Base-by-base conservation (phyloP, 2,797 vertebrate species). In the Uromys caudimaculatus region DNA sequence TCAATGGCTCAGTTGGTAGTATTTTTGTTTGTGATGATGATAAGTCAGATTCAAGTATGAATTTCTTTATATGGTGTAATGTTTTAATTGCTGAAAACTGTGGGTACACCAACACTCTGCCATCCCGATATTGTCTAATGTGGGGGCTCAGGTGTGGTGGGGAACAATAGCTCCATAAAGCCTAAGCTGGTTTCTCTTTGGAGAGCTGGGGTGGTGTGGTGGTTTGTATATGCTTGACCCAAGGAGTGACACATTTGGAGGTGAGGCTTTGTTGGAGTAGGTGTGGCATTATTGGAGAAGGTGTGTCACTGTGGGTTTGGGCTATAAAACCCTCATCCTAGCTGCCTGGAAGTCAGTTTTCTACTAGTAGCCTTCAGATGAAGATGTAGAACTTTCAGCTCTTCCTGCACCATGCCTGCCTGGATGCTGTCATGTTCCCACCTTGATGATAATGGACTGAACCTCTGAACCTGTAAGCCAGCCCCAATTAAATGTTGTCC, bases 11-110 rank as follows among this genome's bases (percentile, higher is more conserved):
- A 77, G 81, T 73, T 86, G 73, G 32, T 62, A 79, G 93, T 54
- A 73, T 58, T 93, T 95, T 91, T 93, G 23, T 29, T 96, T 83
- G 32, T 6, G 91, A 81, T 94, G 87, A 95, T 91, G 21, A 78
- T 75, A 29, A 92, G 21, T 84, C 67, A 58, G n/a, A 69, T 38
- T 78, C 0, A 75, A 88, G n/a, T 32, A 41, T 58, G 69, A 88
- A 21, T 88, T 58, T 95, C 29, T 52, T 94, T 86, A 78, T 60
- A n/a, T 19, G 0, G 9, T 47, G 60, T 81, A 62, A 73, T 35
- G 62, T 88, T 64, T n/a, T 4, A 89, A 27, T 58, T 86, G 41
- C 92, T 89, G 93, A 54, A 54, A 90, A 62, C 27, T 50, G 23
- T 47, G 14, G 3, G 5, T 24, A 6, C 75, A 88, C 14, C 64